Evolutionary conservation across 2,797 vertebrate species (phyloP).

Genomic region (Capromys pilorides): DNA sequence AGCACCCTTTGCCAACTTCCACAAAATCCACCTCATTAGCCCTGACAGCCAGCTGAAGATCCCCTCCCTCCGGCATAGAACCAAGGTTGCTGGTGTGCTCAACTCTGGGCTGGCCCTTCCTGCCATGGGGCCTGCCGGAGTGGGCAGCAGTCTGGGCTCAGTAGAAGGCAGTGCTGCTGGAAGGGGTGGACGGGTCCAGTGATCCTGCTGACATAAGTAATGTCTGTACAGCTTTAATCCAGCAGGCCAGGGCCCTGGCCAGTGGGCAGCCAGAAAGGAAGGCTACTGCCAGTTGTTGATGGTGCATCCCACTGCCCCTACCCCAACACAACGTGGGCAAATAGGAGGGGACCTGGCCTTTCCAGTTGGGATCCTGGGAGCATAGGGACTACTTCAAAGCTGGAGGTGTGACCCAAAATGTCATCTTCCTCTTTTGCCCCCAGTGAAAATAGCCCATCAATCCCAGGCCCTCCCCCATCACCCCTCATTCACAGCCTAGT

Average conservation of each 20-base stretch:
- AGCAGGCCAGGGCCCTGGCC: background rate
- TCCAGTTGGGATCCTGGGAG: background rate
- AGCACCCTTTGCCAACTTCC: background rate
- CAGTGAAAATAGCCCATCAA: slow-evolving; percentile 12
- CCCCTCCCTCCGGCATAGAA: background rate
- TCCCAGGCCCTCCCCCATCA: background rate
- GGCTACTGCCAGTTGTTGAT: background rate
- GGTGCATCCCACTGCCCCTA: background rate
- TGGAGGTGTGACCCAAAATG: background rate
- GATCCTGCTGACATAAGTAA: background rate
- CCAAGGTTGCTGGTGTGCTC: background rate
- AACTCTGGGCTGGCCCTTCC: background rate
- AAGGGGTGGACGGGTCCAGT: background rate
- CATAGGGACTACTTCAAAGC: background rate
- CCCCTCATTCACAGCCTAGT: background rate
- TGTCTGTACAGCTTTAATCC: slow-evolving; percentile 74
- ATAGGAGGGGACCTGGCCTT: background rate
- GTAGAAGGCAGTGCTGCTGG: background rate
- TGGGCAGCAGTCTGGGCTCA: background rate
- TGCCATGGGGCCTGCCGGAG: too few species aligned
- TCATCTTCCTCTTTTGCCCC: background rate
- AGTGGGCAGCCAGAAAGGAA: background rate
- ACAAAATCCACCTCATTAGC: background rate
- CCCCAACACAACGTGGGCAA: background rate
- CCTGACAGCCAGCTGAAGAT: background rate